These are phyloP conservation scores for Mesembrinibis cayennensis DNA, from an alignment of 2,113 vertebrate species.

Conservation along the genomic window DNA sequence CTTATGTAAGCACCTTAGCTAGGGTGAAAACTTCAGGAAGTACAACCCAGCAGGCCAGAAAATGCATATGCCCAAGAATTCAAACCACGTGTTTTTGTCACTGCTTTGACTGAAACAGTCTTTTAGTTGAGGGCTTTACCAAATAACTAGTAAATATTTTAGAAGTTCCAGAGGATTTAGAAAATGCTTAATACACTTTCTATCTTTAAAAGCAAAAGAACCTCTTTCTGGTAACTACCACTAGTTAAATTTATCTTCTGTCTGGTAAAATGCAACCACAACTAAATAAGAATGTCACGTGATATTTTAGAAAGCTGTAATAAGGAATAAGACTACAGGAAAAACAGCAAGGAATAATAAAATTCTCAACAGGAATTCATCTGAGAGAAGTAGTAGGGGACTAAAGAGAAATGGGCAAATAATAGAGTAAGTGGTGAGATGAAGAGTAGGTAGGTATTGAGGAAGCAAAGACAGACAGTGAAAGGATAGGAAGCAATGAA, in stretches of 20 bases:
- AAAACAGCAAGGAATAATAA: background rate
- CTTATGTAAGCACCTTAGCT: background rate
- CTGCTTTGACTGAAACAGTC: background rate
- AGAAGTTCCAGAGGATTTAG: background rate
- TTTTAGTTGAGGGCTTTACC: background rate
- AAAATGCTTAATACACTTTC: background rate
- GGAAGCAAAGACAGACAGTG: background rate
- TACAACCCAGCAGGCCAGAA: background rate
- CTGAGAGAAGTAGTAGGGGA: background rate
- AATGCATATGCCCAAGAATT: background rate
- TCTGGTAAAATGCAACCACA: background rate
- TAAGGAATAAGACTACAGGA: background rate
- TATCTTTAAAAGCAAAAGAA: background rate
- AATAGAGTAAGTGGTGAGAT: background rate
- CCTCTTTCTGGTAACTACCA: background rate
- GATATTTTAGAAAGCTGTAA: background rate
- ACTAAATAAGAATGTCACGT: background rate
- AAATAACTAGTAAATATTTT: background rate
- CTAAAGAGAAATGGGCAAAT: background rate
- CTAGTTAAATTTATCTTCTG: background rate
- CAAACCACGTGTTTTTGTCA: background rate
- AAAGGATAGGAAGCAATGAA: background rate
- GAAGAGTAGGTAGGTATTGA: background rate
- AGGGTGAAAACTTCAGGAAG: background rate
- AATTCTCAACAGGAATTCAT: background rate